Percentiles rank a stretch among this genome's conserved stretches.
These are phyloP conservation scores for Acromyrmex charruanus DNA, from an alignment of 1,140 invertebrate genomes.

Conservation along the genomic window DNA sequence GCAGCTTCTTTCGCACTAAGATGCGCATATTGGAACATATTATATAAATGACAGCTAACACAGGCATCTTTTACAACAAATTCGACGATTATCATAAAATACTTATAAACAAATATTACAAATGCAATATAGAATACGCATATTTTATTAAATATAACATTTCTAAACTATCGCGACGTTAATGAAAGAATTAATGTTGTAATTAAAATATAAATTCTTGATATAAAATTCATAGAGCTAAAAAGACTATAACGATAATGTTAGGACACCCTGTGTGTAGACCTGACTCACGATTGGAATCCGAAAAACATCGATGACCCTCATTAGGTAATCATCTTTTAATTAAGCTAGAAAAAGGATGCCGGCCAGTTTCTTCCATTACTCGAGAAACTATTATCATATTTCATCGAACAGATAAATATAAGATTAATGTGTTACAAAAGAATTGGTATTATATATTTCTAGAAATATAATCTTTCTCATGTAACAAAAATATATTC, in stretches of 20 bases:
- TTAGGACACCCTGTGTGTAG: slow-evolving; percentile 22
- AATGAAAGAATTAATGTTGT: neutral
- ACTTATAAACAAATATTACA: neutral
- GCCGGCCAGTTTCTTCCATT: slow-evolving; percentile 11
- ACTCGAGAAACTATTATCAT: slow-evolving; percentile 4
- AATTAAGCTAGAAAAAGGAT: slow-evolving; percentile 25
- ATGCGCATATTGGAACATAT: neutral
- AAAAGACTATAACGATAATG: neutral
- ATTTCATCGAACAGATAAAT: neutral
- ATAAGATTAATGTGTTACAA: slow-evolving; percentile 8
- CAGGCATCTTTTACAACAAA: neutral
- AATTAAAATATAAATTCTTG: neutral
- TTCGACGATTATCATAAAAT: neutral
- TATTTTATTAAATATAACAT: neutral
- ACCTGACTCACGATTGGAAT: slow-evolving; percentile 1
- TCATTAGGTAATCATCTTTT: slow-evolving; percentile 43
- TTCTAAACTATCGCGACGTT: neutral
- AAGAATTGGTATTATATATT: neutral
- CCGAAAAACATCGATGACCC: slow-evolving; percentile 27
- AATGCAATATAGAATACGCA: no score
- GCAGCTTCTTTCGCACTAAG: neutral
- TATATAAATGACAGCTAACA: neutral
- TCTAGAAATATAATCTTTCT: neutral
- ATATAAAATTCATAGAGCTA: neutral
- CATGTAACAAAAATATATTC: neutral